These are phyloP conservation scores for Nylanderia fulva DNA, from an alignment of 1,140 invertebrate genomes.

Conservation along the genomic window DNA sequence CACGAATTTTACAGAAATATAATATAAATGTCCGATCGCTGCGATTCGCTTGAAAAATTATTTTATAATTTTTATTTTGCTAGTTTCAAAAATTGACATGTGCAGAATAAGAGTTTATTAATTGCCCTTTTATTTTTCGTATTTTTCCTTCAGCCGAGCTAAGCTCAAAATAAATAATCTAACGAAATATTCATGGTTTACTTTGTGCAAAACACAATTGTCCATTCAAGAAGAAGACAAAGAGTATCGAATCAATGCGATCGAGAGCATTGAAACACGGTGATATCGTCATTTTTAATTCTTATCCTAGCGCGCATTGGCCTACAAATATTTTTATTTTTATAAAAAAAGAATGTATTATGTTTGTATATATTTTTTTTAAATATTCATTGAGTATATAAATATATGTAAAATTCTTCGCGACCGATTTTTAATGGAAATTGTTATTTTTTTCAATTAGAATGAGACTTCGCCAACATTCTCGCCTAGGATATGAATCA, in stretches of 20 bases:
- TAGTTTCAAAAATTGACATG: not conserved
- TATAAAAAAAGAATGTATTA: not conserved
- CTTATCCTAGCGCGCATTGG: slow-evolving; percentile 21
- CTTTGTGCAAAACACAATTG: not conserved
- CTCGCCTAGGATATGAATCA: slow-evolving; percentile 44
- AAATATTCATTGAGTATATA: not conserved
- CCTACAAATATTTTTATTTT: not conserved
- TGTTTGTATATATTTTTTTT: not conserved
- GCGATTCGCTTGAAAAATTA: slow-evolving; percentile 17
- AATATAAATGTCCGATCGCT: slow-evolving; percentile 63
- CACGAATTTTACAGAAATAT: slow-evolving; percentile 65
- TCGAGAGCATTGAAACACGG: not conserved
- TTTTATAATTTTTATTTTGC: not conserved
- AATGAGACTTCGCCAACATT: not conserved
- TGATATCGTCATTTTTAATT: slow-evolving; percentile 10
- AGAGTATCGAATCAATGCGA: slow-evolving; percentile 12
- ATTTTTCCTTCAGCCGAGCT: not conserved
- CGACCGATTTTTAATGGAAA: not conserved
- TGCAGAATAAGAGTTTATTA: not conserved
- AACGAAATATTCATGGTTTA: not conserved
- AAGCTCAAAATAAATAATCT: not conserved
- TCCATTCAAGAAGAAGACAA: no score
- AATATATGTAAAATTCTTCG: not conserved
- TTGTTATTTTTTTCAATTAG: not conserved
- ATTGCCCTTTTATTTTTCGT: not conserved